phyloP scores from a whole-genome alignment of 1,140 invertebrate species.

The Gyrodactylus bullatarudis region DNA sequence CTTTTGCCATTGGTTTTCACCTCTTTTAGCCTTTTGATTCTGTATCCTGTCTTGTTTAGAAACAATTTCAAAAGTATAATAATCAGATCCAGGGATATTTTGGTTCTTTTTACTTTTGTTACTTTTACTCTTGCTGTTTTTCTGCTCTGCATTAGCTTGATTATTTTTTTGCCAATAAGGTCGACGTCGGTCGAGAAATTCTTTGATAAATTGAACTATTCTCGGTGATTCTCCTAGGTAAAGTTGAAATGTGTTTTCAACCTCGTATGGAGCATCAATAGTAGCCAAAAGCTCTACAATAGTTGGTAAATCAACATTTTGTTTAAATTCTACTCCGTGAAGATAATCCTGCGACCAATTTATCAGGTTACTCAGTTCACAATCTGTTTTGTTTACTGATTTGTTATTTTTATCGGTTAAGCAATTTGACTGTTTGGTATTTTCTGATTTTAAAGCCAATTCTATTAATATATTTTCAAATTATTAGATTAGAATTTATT shows the following conservation, averaged over 20 bases:
- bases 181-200: background rate
- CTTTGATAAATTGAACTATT: background rate
- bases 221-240: background rate
- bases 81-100: too few relatives aligned
- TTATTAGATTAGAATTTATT: too few relatives aligned
- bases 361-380: background rate
- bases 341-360: background rate
- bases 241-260: background rate
- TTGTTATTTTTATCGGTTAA: too few relatives aligned
- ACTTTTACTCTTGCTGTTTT: background rate
- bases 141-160: background rate
- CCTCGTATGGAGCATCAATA: background rate
- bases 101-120: background rate
- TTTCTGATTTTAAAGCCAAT: too few relatives aligned
- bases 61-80: too few relatives aligned
- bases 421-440: too few relatives aligned
- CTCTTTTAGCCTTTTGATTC: too few relatives aligned
- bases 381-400: too few relatives aligned
- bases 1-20: too few relatives aligned
- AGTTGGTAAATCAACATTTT: background rate
- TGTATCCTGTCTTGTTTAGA: too few relatives aligned
- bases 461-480: too few relatives aligned
- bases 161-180: background rate
- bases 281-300: background rate
- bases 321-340: background rate